These are phyloP conservation scores for Tiaroga cobitis DNA, from an alignment of 2,797 vertebrate genomes.

Conservation along the genomic window DNA sequence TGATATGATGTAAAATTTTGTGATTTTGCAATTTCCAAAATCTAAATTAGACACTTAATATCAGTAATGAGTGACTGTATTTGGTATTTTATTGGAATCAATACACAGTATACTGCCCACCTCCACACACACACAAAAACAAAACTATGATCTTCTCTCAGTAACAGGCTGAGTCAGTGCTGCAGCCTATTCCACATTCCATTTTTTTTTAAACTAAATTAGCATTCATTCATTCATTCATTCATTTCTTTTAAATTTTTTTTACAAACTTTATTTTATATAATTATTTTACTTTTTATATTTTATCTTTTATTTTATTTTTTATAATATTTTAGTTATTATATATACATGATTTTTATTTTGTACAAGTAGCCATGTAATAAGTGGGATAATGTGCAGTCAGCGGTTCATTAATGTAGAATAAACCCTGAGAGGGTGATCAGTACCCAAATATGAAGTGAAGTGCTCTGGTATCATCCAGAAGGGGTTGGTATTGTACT, in stretches of 20 bases:
- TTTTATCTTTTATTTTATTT: background rate
- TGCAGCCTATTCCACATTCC: background rate
- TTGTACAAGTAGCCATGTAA: background rate
- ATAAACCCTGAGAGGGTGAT: background rate
- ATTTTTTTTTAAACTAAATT: background rate
- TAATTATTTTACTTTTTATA: background rate
- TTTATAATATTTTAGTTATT: background rate
- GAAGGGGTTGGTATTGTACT: background rate
- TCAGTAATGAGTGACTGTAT: no score
- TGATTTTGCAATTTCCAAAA: background rate
- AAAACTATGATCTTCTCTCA: background rate
- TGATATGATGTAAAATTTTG: background rate
- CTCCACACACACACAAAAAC: background rate
- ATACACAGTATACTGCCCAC: background rate
- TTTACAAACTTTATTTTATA: background rate
- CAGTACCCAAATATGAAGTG: background rate
- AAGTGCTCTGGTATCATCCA: background rate
- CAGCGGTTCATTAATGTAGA: background rate
- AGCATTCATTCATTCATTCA: background rate
- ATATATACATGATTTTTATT: background rate
- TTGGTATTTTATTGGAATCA: no score
- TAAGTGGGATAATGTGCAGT: background rate
- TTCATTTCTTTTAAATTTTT: background rate
- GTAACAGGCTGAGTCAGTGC: background rate
- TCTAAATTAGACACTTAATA: conserved; percentile 10